Evolutionary conservation across 1,140 invertebrate species (phyloP).

Genomic region (Nasonia longicornis): DNA sequence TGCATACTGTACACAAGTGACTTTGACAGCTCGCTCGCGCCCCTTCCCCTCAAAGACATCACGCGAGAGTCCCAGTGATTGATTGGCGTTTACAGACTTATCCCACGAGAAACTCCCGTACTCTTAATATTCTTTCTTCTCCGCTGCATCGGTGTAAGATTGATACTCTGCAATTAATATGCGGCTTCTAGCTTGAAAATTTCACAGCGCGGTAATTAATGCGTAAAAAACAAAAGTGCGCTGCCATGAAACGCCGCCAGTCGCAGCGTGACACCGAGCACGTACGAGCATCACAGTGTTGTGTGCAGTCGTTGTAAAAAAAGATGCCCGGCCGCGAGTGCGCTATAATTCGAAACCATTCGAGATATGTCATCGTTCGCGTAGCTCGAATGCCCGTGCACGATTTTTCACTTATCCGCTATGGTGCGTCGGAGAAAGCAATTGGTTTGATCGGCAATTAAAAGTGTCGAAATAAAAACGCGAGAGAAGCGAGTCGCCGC

Average conservation of each 20-base stretch:
- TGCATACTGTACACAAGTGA: not conserved
- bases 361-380: slow-evolving; percentile 17
- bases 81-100: not conserved
- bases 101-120: not conserved
- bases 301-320: not conserved
- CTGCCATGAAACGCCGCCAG: not conserved
- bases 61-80: not conserved
- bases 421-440: not conserved
- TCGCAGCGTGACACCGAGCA: not conserved
- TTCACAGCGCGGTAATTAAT: not conserved
- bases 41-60: not conserved
- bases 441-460: slow-evolving; percentile 25
- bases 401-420: slow-evolving; percentile 17
- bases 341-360: slow-evolving; percentile 5
- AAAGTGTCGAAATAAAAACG: slow-evolving; percentile 3
- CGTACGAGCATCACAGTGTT: not conserved
- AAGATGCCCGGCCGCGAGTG: not conserved
- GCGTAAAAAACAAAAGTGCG: slow-evolving; percentile 13
- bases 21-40: not conserved
- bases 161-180: not conserved
- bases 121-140: too few species aligned
- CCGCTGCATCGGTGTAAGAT: not conserved
- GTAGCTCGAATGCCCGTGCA: not conserved
- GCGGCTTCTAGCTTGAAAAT: not conserved
- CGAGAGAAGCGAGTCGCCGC: not conserved